A percentile compares a stretch with the other conserved stretches of the same genome.
Conservation (phyloP, 2,888 invertebrate genomes). For the Agrotis clavis region DNA sequence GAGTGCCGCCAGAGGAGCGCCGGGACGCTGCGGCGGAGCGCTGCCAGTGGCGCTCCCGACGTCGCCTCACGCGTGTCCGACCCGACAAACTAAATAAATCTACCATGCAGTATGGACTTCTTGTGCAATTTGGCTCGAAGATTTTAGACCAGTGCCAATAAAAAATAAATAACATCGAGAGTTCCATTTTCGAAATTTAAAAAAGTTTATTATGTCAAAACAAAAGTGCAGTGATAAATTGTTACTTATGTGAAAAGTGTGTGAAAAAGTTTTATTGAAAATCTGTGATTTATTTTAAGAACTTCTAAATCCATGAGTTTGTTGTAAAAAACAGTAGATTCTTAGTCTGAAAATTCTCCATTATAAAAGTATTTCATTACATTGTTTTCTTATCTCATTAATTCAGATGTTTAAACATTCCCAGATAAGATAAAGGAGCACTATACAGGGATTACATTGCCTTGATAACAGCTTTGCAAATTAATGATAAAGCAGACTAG, state of each 20-base stretch:
- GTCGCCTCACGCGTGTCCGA: slow-evolving; percentile 73
- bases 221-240: slow-evolving; percentile 48
- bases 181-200: slow-evolving; percentile 21
- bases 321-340: slow-evolving; percentile 6
- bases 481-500: slow-evolving; percentile 44
- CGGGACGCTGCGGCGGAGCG: slow-evolving; percentile 83
- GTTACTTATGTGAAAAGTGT: slow-evolving; percentile 38
- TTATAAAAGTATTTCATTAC: slow-evolving; percentile 17
- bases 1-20: slow-evolving; percentile 77
- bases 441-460: slow-evolving; percentile 63
- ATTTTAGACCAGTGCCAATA: slow-evolving; percentile 49
- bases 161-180: slow-evolving; percentile 10
- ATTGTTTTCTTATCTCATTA: slow-evolving; percentile 34
- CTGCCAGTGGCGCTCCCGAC: slow-evolving; percentile 82
- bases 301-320: not conserved
- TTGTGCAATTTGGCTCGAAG: slow-evolving; percentile 56
- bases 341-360: not conserved
- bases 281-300: slow-evolving; percentile 3
- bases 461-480: slow-evolving; percentile 51
- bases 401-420: slow-evolving; percentile 42
- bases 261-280: slow-evolving; percentile 29
- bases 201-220: not conserved
- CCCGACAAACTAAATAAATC: slow-evolving; percentile 56
- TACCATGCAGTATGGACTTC: slow-evolving; percentile 36
- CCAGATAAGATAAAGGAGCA: slow-evolving; percentile 70